These are phyloP conservation scores for Odocoileus virginianus DNA, from an alignment of 2,113 vertebrate species.

Conservation along the genomic window DNA sequence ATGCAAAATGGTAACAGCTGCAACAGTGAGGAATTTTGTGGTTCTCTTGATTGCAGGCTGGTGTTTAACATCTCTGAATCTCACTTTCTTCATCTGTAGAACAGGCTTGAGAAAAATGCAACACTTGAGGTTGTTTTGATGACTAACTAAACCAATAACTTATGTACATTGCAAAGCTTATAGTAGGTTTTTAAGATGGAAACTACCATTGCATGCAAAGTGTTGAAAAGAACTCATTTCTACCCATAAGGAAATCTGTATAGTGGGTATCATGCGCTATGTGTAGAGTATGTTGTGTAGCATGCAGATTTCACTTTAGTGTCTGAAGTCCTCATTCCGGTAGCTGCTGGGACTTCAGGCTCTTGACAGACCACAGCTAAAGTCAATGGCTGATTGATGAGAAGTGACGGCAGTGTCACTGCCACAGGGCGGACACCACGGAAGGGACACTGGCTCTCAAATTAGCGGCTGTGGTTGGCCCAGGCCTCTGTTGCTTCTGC, in stretches of 20 bases:
- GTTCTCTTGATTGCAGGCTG: background rate
- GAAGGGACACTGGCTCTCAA: background rate
- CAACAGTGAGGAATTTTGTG: background rate
- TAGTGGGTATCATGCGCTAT: background rate
- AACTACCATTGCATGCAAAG: background rate
- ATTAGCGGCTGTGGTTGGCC: background rate
- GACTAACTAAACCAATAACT: background rate
- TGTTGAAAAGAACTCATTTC: background rate
- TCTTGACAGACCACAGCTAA: background rate
- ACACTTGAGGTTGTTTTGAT: background rate
- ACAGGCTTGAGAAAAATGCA: background rate
- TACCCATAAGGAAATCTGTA: background rate
- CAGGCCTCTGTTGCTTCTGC: no score
- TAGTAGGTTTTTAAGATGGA: background rate
- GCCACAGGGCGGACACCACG: background rate
- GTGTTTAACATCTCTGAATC: background rate
- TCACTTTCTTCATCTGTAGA: background rate
- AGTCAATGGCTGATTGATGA: background rate
- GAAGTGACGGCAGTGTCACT: no score
- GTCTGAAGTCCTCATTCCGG: background rate
- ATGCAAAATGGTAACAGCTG: background rate
- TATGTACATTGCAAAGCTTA: background rate
- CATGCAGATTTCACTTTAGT: background rate
- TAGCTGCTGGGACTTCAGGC: background rate
- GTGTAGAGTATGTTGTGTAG: no score